phyloP scores from a whole-genome alignment of 37 sponge, comb jelly and placozoan genomes.

The Spongilla lacustris region DNA sequence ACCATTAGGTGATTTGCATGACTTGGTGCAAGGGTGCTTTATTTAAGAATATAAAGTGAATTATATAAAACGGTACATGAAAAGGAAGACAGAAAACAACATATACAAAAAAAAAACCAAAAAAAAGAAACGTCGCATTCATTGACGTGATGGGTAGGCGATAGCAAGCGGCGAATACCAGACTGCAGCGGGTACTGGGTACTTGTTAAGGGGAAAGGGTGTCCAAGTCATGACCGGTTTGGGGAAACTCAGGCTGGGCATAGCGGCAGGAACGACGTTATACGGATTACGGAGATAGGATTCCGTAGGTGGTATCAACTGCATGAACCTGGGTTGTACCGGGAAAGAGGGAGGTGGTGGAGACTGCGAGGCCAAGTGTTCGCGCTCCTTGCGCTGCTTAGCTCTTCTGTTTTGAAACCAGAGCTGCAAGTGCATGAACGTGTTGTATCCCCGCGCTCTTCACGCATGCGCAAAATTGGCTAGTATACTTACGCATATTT shows the following conservation, averaged over 20 bases:
- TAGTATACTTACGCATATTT: slow-evolving; percentile 4
- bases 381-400: slow-evolving; percentile 1
- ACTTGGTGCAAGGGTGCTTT: no score
- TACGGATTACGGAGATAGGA: neutral
- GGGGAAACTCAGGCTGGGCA: neutral
- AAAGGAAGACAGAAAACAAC: no score
- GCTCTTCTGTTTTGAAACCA: slow-evolving; percentile 24
- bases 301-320: neutral
- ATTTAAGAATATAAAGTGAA: no score
- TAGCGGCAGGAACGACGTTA: neutral
- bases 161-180: neutral
- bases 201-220: neutral
- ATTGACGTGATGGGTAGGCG: neutral
- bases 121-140: neutral
- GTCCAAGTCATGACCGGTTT: neutral
- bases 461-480: neutral
- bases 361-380: neutral
- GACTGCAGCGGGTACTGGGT: neutral
- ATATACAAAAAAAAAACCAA: no score
- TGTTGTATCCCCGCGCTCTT: neutral
- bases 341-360: neutral
- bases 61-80: no score
- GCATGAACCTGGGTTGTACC: neutral
- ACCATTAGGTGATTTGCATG: no score
- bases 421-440: neutral